Conservation (phyloP, 2,797 vertebrate genomes). For the Enoplosus armatus region DNA sequence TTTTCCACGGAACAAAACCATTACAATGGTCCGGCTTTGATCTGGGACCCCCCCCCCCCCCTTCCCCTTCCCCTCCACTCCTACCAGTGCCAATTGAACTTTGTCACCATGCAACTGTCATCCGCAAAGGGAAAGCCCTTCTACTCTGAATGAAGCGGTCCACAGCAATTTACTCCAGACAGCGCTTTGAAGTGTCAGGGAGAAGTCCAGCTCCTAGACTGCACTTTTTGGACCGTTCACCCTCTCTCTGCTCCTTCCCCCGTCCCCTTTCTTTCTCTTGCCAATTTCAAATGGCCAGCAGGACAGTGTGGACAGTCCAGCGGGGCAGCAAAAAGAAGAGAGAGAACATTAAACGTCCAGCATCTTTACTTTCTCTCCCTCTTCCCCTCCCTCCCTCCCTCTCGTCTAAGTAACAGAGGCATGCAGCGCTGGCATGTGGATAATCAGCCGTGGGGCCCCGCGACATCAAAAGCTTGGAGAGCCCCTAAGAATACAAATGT, state of each 20-base stretch:
- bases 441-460: conserved; percentile 89
- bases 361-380: conserved; percentile 54
- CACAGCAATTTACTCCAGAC: conserved; percentile 93
- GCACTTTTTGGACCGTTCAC: conserved; percentile 71
- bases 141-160: conserved; percentile 95
- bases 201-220: conserved; percentile 88
- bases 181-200: conserved; percentile 95
- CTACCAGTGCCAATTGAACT: conserved; percentile 96
- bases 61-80: conserved; percentile 82
- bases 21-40: conserved; percentile 96
- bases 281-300: conserved; percentile 70
- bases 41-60: conserved; percentile 81
- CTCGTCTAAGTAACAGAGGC: conserved; percentile 85
- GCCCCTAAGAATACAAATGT: conserved; percentile 91
- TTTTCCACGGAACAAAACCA: conserved; percentile 98
- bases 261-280: conserved; percentile 59
- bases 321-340: conserved; percentile 54
- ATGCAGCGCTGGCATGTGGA: conserved; percentile 90
- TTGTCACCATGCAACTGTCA: conserved; percentile 97
- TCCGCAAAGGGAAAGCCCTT: conserved; percentile 89
- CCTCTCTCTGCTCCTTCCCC: conserved; percentile 54
- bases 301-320: conserved; percentile 65
- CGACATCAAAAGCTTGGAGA: conserved; percentile 91
- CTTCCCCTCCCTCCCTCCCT: conserved; percentile 56
- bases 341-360: conserved; percentile 65